Conservation (phyloP, 1,140 invertebrate species). For the Cotesia typhae region DNA sequence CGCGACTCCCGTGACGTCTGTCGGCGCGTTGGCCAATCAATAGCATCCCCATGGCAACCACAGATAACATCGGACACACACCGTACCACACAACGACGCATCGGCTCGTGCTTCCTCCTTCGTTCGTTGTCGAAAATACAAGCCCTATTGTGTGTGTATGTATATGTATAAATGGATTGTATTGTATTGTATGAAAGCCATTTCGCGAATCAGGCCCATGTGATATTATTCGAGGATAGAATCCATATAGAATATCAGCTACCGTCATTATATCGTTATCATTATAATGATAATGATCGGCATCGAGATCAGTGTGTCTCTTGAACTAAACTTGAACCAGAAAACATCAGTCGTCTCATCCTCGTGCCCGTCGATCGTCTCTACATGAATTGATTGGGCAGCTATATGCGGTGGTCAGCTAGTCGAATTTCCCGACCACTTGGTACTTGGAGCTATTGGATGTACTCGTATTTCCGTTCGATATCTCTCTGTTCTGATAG, state of each 20-base stretch:
- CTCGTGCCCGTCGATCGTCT: too few species aligned
- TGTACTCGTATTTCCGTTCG: neutral
- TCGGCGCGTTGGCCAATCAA: constrained; percentile 67
- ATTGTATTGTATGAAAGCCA: too few species aligned
- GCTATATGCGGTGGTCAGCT: constrained; percentile 3
- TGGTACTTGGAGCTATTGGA: constrained; percentile 22
- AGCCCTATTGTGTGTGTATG: neutral
- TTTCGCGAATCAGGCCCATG: neutral
- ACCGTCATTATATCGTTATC: too few species aligned
- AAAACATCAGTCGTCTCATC: too few species aligned
- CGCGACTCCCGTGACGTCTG: constrained; percentile 67
- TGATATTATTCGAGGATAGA: neutral
- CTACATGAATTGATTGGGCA: too few species aligned
- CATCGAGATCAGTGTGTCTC: too few species aligned
- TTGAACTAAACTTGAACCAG: too few species aligned
- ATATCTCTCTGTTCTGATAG: constrained; percentile 1
- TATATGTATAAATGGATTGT: too few species aligned
- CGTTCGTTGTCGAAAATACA: neutral
- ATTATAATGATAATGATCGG: too few species aligned
- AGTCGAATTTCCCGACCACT: constrained; percentile 21
- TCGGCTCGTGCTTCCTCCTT: constrained; percentile 31
- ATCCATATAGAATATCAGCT: neutral
- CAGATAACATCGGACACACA: constrained; percentile 65
- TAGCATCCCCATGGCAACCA: constrained; percentile 68
- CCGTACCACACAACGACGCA: constrained; percentile 34